phyloP scores from a whole-genome alignment of 2,888 invertebrate species.

The Brachylomia viminalis region DNA sequence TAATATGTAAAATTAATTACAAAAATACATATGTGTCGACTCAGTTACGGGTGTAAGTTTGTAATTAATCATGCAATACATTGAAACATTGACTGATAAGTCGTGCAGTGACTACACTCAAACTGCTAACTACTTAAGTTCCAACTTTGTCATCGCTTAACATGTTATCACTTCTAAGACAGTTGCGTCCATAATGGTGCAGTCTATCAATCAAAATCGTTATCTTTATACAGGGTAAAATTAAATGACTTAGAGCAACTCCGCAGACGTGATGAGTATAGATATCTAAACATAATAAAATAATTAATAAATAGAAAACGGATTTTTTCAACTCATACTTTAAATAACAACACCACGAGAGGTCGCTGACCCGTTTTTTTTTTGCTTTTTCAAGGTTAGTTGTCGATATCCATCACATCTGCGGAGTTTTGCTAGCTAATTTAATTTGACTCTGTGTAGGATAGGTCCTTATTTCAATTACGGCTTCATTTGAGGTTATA shows the following conservation, averaged over 20 bases:
- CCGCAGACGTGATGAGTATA: no score
- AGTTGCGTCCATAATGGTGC: neutral
- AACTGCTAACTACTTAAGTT: slow-evolving; percentile 13
- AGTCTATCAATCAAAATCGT: neutral
- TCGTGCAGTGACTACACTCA: neutral
- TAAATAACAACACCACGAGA: neutral
- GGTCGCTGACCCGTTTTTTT: neutral
- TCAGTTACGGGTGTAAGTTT: neutral
- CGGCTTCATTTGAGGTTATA: neutral
- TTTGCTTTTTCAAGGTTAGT: neutral
- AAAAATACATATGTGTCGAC: neutral
- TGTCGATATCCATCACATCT: neutral
- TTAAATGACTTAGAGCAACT: neutral
- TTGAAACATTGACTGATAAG: slow-evolving; percentile 1
- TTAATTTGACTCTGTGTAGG: neutral
- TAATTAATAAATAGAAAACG: neutral
- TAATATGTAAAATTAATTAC: neutral
- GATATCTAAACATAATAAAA: neutral
- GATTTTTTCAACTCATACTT: neutral
- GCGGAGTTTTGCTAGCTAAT: neutral
- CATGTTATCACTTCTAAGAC: slow-evolving; percentile 1
- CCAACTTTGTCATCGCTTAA: neutral
- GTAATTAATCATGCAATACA: slow-evolving; percentile 21
- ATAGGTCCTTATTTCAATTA: slow-evolving; percentile 9
- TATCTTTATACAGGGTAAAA: neutral